Percentiles rank a stretch among this genome's conserved stretches.
These are phyloP conservation scores for Calliphora vicina DNA, from an alignment of 1,140 invertebrate genomes.

Conservation along the genomic window DNA sequence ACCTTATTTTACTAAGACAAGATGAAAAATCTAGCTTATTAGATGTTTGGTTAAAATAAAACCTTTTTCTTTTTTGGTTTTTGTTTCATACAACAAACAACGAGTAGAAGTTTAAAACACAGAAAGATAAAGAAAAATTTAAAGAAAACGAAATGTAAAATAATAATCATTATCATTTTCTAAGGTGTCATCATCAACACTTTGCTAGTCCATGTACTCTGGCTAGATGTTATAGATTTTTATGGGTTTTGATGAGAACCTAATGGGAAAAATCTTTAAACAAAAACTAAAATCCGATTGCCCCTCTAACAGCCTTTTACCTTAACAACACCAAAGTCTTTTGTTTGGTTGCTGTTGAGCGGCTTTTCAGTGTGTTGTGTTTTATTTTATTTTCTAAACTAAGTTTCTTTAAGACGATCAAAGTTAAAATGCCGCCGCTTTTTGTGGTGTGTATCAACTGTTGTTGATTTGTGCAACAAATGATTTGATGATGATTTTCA, in stretches of 20 bases:
- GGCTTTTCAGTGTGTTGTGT: slow-evolving; percentile 27
- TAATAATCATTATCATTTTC: slow-evolving; percentile 44
- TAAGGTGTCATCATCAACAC: slow-evolving; percentile 63
- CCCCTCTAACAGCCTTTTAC: background rate
- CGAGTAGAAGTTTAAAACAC: background rate
- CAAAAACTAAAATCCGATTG: slow-evolving; percentile 20
- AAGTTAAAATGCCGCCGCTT: slow-evolving; percentile 51
- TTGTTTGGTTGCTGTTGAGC: slow-evolving; percentile 18
- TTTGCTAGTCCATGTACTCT: background rate
- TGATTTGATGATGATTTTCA: slow-evolving; percentile 63
- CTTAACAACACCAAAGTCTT: background rate
- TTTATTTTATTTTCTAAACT: slow-evolving; percentile 25
- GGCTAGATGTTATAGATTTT: slow-evolving; percentile 23
- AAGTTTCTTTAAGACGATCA: slow-evolving; percentile 58
- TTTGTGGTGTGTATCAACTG: slow-evolving; percentile 36
- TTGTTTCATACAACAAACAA: background rate
- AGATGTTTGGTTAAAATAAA: slow-evolving; percentile 40
- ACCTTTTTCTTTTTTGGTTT: background rate
- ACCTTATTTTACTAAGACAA: background rate
- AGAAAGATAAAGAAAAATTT: background rate
- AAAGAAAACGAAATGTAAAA: background rate
- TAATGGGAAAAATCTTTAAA: slow-evolving; percentile 1
- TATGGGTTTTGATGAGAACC: slow-evolving; percentile 22
- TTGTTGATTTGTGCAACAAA: slow-evolving; percentile 60
- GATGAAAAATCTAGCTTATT: slow-evolving; percentile 50